Base-by-base conservation (phyloP, 2,797 vertebrate species). In the Tympanoctomys barrerae region DNA sequence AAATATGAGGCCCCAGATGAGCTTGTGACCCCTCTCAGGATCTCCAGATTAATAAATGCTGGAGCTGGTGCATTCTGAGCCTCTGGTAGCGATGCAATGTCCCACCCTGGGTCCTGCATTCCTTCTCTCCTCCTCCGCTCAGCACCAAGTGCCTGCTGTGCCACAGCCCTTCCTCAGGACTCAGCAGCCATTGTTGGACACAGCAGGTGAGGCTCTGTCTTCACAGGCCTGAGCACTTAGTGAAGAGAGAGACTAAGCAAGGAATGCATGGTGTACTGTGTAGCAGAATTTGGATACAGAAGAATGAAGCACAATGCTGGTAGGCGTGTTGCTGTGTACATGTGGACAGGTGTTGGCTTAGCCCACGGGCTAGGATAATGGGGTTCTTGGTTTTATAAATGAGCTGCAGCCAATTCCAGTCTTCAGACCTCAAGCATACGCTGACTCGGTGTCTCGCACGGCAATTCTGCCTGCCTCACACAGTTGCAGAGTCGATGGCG, bases 321-420 rank as follows among this genome's bases (percentile, higher is more conserved):
- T n/a, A 18, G 2, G 11, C 3, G 9, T 2, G 1, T 1, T 33
- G 9, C 36, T 2, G 14, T 7, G 31, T 2, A 0, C 49, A 3
- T 16, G 7, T 19, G 54, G n/a, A 4, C 0, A 4, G 19, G 39
- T 2, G 1, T n/a, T 18, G 5, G 4, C 11, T 59, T 52, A 39
- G 75, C 24, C 31, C 4, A 9, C 14, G 36, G n/a, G 3, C 8
- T 18, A 0, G 18, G n/a, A 18, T 5, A 31, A 1, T 0, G 7
- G 31, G 13, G 12, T 8, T 26, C 13, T 62, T 64, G 1, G 9
- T 8, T 42, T 54, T n/a, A 77, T 52, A 4, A 19, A 16, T 71
- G 16, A 8, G 54, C 33, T 71, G 10, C 16, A 31, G 33, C 2
- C 28, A 6, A 39, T 87, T 66, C 57, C 78, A 26, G 16, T 33